phyloP scores from a whole-genome alignment of 2,888 invertebrate species.

The Isoperla grammatica region DNA sequence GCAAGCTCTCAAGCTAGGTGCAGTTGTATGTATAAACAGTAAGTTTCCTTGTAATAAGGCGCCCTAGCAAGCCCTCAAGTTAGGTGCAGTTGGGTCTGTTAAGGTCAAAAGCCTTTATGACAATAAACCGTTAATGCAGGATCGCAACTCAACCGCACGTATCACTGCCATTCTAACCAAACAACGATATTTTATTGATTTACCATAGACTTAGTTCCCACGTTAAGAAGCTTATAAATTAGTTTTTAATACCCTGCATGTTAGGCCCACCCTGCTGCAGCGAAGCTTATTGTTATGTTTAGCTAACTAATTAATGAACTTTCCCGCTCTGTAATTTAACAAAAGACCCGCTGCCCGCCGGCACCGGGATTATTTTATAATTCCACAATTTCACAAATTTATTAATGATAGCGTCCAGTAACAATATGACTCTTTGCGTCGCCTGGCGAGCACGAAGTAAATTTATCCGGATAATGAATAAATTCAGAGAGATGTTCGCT shows the following conservation, averaged over 20 bases:
- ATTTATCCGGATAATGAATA: too few relatives aligned
- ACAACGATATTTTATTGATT: constrained; percentile 16
- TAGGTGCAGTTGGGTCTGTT: too few relatives aligned
- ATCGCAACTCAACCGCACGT: background rate
- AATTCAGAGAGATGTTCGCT: too few relatives aligned
- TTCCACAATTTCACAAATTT: constrained; percentile 3
- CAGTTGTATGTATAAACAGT: too few relatives aligned
- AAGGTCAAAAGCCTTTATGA: constrained; percentile 1
- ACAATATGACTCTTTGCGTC: background rate
- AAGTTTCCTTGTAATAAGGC: too few relatives aligned
- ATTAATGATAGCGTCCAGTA: background rate
- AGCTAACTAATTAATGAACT: constrained; percentile 24
- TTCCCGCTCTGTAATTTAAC: constrained; percentile 13
- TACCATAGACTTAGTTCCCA: constrained; percentile 15
- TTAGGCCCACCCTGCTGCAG: background rate
- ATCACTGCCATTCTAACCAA: background rate
- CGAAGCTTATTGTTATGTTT: constrained; percentile 9
- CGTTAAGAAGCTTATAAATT: constrained; percentile 15
- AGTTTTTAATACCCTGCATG: constrained; percentile 6
- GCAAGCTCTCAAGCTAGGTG: too few relatives aligned
- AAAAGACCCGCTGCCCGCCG: background rate
- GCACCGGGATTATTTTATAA: constrained; percentile 9
- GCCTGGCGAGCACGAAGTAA: background rate
- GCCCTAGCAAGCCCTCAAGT: too few relatives aligned
- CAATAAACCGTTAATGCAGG: background rate